These are phyloP conservation scores for Malurus cyaneus DNA, from an alignment of 2,113 vertebrate species.

Conservation along the genomic window DNA sequence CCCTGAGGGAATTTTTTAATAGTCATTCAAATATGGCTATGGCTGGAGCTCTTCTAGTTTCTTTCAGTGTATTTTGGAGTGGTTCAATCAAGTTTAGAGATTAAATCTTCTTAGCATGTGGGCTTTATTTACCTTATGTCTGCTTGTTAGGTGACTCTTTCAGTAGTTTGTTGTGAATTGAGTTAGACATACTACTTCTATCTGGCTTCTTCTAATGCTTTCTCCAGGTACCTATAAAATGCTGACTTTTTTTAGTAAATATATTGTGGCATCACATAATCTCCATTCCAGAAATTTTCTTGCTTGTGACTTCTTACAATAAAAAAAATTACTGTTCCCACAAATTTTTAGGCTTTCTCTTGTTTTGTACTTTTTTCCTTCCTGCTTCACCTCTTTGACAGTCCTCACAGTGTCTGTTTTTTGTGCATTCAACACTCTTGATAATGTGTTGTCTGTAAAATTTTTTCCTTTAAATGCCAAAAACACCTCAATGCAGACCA, in stretches of 20 bases:
- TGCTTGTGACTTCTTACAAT: not conserved
- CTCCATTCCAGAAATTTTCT: not conserved
- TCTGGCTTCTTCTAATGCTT: not conserved
- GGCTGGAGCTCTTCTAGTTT: not conserved
- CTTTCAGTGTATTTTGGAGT: not conserved
- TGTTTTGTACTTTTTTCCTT: not conserved
- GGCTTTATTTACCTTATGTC: fast-evolving
- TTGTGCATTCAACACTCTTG: not conserved
- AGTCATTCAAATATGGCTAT: not conserved
- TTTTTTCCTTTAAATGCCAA: not conserved
- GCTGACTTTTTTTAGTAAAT: not conserved
- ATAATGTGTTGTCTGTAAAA: not conserved
- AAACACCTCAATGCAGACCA: not conserved
- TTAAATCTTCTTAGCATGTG: not conserved
- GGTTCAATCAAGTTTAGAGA: not conserved
- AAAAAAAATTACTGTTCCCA: not conserved
- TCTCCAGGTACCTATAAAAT: not conserved
- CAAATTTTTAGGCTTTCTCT: not conserved
- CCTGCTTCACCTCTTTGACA: not conserved
- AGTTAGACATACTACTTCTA: not conserved
- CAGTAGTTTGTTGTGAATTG: not conserved
- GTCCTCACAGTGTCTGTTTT: not conserved
- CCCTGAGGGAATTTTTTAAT: not conserved
- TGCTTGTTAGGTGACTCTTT: not conserved
- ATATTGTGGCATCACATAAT: not conserved